Base-by-base conservation (phyloP, 2,797 vertebrate species). In the Tragopan temminckii region DNA sequence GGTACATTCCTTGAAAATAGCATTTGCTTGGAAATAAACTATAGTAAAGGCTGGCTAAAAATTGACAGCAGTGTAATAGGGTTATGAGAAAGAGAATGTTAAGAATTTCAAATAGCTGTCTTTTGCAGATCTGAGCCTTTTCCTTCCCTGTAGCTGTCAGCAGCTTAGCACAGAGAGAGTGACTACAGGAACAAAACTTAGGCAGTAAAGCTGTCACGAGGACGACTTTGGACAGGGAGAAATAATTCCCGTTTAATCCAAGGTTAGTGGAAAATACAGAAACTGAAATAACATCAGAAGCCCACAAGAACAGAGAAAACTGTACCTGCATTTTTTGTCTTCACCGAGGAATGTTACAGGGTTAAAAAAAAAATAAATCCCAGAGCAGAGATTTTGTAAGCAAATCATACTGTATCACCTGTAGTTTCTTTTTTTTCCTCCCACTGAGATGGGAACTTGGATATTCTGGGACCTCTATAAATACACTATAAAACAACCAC, bases 1-100 rank as follows among this genome's bases (percentile, higher is more conserved):
- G 63, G 58, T 62, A 12, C 36, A 6, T 57, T 92, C 71, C 50
- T 80, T 87, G 61, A 74, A 89, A 75, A 85, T 69, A 40, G 43
- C 27, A 38, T 78, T 85, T 83, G 2, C 33, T 93, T 85, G 55
- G 88, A 85, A 93, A 67, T 43, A 57, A 89, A 74, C 72, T 76
- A 27, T 3, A 53, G 43, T 57, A 84, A 85, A 62, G 3, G 2
- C 21, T 83, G 50, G 55, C 21, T 46, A n/a, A 87, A 85, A 89
- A 64, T 4, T 81, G 80, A 59, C 69, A 71, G n/a, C 33, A 76
- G 35, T 45, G 21, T 66, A 89, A 83, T 27, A 50, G 20, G 21
- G 55, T 88, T 85, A 83, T 70, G 52, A 11, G 57, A 90, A 94
- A 92, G 45, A 45, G 50, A 90, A 76, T 69, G 43, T 48, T 75